Base-by-base conservation (phyloP, 2,797 vertebrate species). In the Melanotaenia maccullochi region DNA sequence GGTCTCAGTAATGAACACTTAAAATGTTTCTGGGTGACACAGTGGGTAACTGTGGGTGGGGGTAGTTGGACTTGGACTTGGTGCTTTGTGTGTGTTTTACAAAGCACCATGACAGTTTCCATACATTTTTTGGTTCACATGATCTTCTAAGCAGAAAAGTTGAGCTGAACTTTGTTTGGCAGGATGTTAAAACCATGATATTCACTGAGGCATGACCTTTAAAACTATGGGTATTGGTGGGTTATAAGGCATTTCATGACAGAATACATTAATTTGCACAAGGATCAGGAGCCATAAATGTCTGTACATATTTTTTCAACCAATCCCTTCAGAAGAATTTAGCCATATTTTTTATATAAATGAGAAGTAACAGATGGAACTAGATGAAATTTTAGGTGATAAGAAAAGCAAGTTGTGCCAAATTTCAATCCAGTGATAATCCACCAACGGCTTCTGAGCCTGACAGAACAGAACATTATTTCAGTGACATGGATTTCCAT, bases 1-100 rank as follows among this genome's bases (percentile, higher is more conserved):
- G 33, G 64, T 81, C 77, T 75, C 77, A 35, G 78, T 85, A 85
- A 90, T 84, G 87, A 85, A 68, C 75, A 78, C 81, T 84, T 90
- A 33, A 78, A 85, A 81, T 57, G 76, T 71, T 75, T 82, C 36
- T 76, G 59, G 47, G 66, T 83, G 88, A 90, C 60, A 86, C 67
- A 40, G 47, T 20, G 78, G 75, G 73, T 66, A 70, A 59, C 33
- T 57, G 20, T 61, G 70, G 57, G 59, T 44, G 65, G 51, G 16
- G 3, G 51, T 42, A 38, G 22, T 55, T 65, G 58, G 9, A 35
- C 40, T 68, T 77, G 65, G 59, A 78, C 75, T 65, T 38, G 32
- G n/a, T 42, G n/a, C 7, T 47, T 47, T 47, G 20, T 47, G 42
- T 6, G 51, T 11, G 30, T 65, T 22, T 67, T 18, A 42, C 3